These are phyloP conservation scores for Callorhinus ursinus DNA, from an alignment of 2,113 vertebrate genomes.

Conservation along the genomic window DNA sequence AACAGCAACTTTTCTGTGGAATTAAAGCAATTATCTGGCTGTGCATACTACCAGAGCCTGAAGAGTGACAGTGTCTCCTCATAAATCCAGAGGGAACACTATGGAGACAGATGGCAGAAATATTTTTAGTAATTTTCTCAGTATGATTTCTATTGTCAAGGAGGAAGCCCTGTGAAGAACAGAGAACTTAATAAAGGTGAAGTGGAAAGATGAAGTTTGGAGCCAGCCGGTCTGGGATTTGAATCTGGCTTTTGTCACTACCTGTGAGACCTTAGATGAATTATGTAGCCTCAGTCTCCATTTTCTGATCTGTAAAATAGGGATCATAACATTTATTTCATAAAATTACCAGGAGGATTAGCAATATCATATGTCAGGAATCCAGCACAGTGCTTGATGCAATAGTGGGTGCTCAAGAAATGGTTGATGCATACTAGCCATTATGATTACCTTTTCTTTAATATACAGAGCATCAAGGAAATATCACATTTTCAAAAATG, in stretches of 20 bases:
- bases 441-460: conserved; percentile 43
- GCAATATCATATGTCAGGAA: not conserved
- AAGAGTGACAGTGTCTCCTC: conserved; percentile 10
- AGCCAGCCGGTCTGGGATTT: conserved; percentile 26
- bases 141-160: conserved; percentile 17
- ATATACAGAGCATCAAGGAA: not conserved
- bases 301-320: conserved; percentile 51
- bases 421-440: not conserved
- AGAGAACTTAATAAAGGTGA: conserved; percentile 50
- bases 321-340: conserved; percentile 1
- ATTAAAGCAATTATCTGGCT: not conserved
- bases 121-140: conserved; percentile 63
- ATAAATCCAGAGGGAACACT: conserved; percentile 8
- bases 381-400: not conserved
- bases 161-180: conserved; percentile 32
- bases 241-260: conserved; percentile 49
- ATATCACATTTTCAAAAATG: conserved; percentile 20
- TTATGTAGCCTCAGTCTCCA: conserved; percentile 34
- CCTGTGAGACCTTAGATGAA: conserved; percentile 28
- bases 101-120: conserved; percentile 40
- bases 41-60: not conserved
- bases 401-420: not conserved
- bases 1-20: not conserved
- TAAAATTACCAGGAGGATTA: conserved; percentile 28
- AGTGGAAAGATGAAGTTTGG: conserved; percentile 33